phyloP scores from a whole-genome alignment of 2,113 vertebrate species.

The Himantopus leucocephalus region DNA sequence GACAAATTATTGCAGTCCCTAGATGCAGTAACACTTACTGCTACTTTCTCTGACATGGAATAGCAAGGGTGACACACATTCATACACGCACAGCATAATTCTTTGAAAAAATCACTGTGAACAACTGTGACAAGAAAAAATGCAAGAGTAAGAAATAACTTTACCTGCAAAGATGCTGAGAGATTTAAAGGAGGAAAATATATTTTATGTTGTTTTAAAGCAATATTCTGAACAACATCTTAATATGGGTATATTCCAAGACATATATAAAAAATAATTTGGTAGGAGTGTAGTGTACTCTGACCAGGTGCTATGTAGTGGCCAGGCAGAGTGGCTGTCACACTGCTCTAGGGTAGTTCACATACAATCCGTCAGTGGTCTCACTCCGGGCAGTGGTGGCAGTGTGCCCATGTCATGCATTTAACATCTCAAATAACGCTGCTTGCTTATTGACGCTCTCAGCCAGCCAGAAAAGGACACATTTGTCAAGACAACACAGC shows the following conservation, averaged over 20 bases:
- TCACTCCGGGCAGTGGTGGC: not conserved
- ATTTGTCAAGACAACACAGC: not conserved
- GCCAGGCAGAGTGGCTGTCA: not conserved
- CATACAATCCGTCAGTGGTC: not conserved
- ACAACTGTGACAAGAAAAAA: not conserved
- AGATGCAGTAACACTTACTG: not conserved
- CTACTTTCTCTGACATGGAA: not conserved
- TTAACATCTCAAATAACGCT: not conserved
- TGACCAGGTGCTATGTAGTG: not conserved
- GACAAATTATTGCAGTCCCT: not conserved
- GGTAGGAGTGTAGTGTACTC: not conserved
- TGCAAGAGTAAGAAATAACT: not conserved
- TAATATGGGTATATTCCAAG: not conserved
- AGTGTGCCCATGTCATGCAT: not conserved
- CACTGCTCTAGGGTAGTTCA: not conserved
- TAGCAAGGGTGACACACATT: not conserved
- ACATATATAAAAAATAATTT: not conserved
- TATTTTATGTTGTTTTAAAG: not conserved
- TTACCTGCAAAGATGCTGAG: not conserved
- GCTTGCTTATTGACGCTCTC: not conserved
- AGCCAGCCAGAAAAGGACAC: slow-evolving; percentile 7
- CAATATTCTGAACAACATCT: not conserved
- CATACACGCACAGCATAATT: not conserved
- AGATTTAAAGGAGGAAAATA: not conserved
- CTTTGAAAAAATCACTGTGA: not conserved